These are phyloP conservation scores for Rhamphomyia laevipes DNA, from an alignment of 2,888 invertebrate species.

Conservation along the genomic window DNA sequence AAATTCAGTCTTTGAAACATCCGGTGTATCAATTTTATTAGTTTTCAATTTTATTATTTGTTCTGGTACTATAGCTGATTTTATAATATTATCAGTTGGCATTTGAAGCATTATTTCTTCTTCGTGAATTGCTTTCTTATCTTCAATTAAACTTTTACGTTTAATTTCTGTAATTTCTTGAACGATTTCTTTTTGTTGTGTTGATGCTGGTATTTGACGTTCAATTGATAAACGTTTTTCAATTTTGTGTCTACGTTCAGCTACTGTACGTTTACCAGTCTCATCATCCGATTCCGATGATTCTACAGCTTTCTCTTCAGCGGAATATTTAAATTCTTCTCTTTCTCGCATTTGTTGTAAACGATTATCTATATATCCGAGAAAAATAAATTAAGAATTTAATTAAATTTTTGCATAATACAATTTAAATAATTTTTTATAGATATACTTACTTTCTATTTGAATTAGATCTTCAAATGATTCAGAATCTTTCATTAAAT, in stretches of 20 bases:
- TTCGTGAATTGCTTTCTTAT: slow-evolving; percentile 37
- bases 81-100: slow-evolving; percentile 36
- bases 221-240: slow-evolving; percentile 60
- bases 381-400: not conserved
- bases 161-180: slow-evolving; percentile 61
- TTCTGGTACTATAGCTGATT: slow-evolving; percentile 32
- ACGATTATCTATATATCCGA: slow-evolving; percentile 29
- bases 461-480: slow-evolving; percentile 37
- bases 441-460: slow-evolving; percentile 30
- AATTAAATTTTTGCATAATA: slow-evolving; percentile 1
- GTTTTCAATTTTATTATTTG: slow-evolving; percentile 37
- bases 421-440: not conserved
- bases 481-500: slow-evolving; percentile 55
- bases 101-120: slow-evolving; percentile 38
- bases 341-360: slow-evolving; percentile 39
- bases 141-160: slow-evolving; percentile 46
- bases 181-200: slow-evolving; percentile 60
- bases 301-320: slow-evolving; percentile 62
- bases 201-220: slow-evolving; percentile 56
- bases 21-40: slow-evolving; percentile 32
- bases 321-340: slow-evolving; percentile 66
- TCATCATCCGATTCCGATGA: slow-evolving; percentile 53
- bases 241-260: slow-evolving; percentile 65
- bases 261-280: slow-evolving; percentile 55
- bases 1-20: slow-evolving; percentile 34